Evolutionary conservation across 2,797 vertebrate genomes (phyloP).

Genomic region (Diglossa cyanea): DNA sequence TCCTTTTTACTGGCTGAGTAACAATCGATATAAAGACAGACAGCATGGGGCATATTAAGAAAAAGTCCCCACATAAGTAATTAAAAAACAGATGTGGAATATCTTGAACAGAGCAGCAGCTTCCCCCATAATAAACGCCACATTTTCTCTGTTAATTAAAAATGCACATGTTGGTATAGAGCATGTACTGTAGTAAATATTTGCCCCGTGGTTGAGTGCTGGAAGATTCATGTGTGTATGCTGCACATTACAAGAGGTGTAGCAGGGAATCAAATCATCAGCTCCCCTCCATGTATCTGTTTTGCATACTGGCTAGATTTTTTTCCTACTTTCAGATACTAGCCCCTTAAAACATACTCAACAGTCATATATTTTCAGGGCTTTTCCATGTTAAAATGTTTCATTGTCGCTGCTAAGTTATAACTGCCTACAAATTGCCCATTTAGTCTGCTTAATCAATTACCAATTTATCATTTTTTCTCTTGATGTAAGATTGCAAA

Average conservation of each 20-base stretch:
- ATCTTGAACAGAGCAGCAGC: neutral
- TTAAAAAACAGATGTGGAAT: slow-evolving; percentile 69
- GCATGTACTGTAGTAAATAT: slow-evolving; percentile 33
- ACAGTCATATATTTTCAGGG: neutral
- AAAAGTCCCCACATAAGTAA: slow-evolving; percentile 67
- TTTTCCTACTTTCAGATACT: neutral
- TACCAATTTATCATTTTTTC: slow-evolving; percentile 59
- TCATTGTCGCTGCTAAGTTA: neutral
- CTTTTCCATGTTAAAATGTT: neutral
- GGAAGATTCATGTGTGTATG: slow-evolving; percentile 1
- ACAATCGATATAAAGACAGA: slow-evolving; percentile 78
- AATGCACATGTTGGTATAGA: neutral
- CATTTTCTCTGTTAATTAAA: slow-evolving; percentile 32
- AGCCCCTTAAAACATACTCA: neutral
- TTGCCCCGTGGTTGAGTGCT: neutral
- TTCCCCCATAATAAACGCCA: slow-evolving; percentile 10
- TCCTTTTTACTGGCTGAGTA: slow-evolving; percentile 70
- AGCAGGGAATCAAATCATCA: slow-evolving; percentile 13
- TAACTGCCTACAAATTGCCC: slow-evolving; percentile 18
- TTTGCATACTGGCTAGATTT: neutral
- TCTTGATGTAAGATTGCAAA: slow-evolving; percentile 52
- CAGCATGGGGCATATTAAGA: slow-evolving; percentile 73
- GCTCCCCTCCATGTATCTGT: neutral
- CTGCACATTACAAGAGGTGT: neutral
- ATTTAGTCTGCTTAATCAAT: slow-evolving; percentile 39